Evolutionary conservation across 2,888 invertebrate genomes (phyloP).

Genomic region (Sinohyriopsis cumingii): DNA sequence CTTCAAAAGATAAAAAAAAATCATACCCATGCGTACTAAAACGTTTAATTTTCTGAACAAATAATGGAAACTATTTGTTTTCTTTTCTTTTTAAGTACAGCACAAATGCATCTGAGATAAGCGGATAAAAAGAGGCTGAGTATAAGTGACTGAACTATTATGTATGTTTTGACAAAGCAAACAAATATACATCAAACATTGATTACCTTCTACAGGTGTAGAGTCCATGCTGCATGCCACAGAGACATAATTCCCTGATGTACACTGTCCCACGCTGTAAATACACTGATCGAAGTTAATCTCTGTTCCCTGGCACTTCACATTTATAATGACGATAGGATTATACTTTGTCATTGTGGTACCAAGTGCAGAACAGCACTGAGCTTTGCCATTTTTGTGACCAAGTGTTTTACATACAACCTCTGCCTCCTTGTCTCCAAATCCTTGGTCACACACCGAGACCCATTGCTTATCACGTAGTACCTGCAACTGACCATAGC

Average conservation of each 20-base stretch:
- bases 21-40: neutral
- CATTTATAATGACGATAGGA: constrained; percentile 31
- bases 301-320: constrained; percentile 48
- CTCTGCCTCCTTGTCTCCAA: constrained; percentile 78
- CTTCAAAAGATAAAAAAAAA: neutral
- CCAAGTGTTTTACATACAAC: constrained; percentile 81
- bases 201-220: constrained; percentile 25
- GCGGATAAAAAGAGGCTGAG: neutral
- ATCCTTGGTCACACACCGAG: constrained; percentile 82
- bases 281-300: constrained; percentile 37
- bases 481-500: constrained; percentile 52
- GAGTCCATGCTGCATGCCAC: constrained; percentile 36
- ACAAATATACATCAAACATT: neutral
- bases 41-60: neutral
- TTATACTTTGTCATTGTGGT: constrained; percentile 21
- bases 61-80: neutral
- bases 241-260: constrained; percentile 42
- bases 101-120: neutral
- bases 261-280: constrained; percentile 29
- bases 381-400: constrained; percentile 66
- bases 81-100: neutral
- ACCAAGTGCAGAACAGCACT: constrained; percentile 52
- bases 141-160: neutral
- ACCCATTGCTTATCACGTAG: constrained; percentile 75
- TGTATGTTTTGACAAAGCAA: too few species aligned